A percentile compares a stretch with the other conserved stretches of the same genome.
phyloP scores from a whole-genome alignment of 2,797 vertebrate genomes.

The Eulemur coronatus region DNA sequence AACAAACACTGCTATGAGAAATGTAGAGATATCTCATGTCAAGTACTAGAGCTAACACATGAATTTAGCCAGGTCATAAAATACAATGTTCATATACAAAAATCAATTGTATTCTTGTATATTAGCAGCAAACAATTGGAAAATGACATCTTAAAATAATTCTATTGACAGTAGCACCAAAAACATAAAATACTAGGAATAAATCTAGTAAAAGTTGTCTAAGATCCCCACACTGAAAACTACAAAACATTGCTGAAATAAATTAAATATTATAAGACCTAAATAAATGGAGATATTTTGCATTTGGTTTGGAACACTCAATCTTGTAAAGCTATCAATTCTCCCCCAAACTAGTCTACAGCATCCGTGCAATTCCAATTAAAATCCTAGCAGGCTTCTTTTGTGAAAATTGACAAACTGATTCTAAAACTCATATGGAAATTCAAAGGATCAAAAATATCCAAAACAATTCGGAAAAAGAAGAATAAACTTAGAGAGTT shows the following conservation, averaged over 20 bases:
- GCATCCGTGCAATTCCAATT: not conserved
- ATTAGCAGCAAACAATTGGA: not conserved
- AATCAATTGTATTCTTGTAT: not conserved
- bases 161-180: not conserved
- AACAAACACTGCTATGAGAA: not conserved
- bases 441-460: not conserved
- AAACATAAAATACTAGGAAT: not conserved
- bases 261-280: not conserved
- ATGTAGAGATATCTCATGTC: not conserved
- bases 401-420: not conserved
- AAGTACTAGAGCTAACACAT: not conserved
- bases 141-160: constrained; percentile 41
- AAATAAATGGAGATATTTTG: not conserved
- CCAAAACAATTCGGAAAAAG: not conserved
- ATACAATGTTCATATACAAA: not conserved
- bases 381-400: constrained; percentile 16
- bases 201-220: constrained; percentile 30
- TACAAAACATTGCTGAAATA: constrained; percentile 11
- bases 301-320: not conserved
- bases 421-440: constrained; percentile 45
- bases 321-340: not conserved
- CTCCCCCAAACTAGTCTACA: not conserved
- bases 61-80: not conserved
- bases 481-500: not conserved
- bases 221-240: not conserved